phyloP scores from a whole-genome alignment of 2,113 vertebrate species.

The Megaceryle torquata region DNA sequence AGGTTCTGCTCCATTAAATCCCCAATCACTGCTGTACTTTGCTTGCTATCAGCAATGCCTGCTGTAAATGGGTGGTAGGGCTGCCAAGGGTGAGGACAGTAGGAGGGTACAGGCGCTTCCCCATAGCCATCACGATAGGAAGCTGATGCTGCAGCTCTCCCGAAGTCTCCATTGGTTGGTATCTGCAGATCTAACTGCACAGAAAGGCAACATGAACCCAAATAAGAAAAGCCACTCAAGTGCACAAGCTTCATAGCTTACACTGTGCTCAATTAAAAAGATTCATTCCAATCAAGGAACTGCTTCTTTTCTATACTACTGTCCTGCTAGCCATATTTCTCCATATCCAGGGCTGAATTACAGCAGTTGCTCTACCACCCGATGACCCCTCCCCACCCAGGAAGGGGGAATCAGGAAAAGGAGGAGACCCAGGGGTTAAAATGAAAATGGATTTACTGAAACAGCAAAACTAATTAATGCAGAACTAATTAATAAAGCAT shows the following conservation, averaged over 20 bases:
- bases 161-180: accelerated
- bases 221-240: accelerated
- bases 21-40: background rate
- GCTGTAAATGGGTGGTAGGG: background rate
- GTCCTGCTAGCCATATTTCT: background rate
- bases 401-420: background rate
- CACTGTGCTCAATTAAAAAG: background rate
- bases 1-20: background rate
- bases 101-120: accelerated
- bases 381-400: background rate
- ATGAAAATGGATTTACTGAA: background rate
- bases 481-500: no score
- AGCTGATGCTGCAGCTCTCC: accelerated
- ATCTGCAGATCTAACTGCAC: background rate
- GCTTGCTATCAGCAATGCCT: background rate
- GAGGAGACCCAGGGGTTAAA: background rate
- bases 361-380: background rate
- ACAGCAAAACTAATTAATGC: background rate
- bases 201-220: background rate
- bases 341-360: background rate
- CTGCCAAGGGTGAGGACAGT: background rate
- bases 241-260: background rate
- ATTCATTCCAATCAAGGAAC: background rate
- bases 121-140: accelerated
- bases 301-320: background rate